phyloP scores from a whole-genome alignment of 53 echinoderm and acorn worm species.

The Echinometra lucunter region DNA sequence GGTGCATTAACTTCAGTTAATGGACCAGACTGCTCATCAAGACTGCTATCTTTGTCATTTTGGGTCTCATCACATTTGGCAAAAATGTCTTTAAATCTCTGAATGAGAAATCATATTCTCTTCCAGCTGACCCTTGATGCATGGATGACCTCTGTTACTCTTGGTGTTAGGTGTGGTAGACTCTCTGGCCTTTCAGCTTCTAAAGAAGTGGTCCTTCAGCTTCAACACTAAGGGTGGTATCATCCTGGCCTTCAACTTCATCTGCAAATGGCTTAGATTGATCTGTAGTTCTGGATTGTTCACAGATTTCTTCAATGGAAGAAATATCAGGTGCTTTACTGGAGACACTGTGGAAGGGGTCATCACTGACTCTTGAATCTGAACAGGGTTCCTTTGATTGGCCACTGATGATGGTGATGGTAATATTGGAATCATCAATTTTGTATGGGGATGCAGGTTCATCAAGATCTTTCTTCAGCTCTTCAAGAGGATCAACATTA shows the following conservation, averaged over 20 bases:
- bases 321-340: not conserved
- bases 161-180: not conserved
- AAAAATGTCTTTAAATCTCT: not conserved
- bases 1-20: not conserved
- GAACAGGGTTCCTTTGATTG: not conserved
- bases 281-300: too few species aligned
- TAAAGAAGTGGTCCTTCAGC: too few species aligned
- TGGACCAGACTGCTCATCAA: not conserved
- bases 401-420: not conserved
- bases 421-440: not conserved
- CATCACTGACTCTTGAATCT: not conserved
- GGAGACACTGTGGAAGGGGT: not conserved
- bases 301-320: not conserved
- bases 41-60: not conserved
- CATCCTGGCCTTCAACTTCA: too few species aligned
- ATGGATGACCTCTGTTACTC: slow-evolving; percentile 29
- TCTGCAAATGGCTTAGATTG: too few species aligned
- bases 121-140: slow-evolving; percentile 39
- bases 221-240: not conserved
- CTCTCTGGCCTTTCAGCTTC: not conserved
- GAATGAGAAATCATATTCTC: slow-evolving; percentile 2
- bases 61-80: not conserved
- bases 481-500: not conserved
- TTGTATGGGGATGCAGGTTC: not conserved
- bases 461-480: not conserved